These are phyloP conservation scores for Aradus depressus DNA, from an alignment of 2,888 invertebrate genomes.

Conservation along the genomic window DNA sequence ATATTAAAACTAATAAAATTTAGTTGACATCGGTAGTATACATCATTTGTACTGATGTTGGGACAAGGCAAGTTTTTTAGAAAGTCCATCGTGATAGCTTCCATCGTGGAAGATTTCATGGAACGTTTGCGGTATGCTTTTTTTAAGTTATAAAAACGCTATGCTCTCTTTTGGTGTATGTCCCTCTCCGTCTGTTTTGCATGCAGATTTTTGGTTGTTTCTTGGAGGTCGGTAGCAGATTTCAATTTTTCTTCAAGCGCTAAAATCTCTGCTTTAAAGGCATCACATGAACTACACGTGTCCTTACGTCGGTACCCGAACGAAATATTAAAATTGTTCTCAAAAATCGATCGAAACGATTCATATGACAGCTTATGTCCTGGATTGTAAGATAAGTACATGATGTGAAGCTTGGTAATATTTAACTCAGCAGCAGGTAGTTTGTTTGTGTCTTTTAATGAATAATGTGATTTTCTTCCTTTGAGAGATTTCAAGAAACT, in stretches of 20 bases:
- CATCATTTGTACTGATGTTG: too few relatives aligned
- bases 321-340: slow-evolving; percentile 21
- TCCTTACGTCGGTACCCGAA: slow-evolving; percentile 24
- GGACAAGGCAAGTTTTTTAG: slow-evolving; percentile 19
- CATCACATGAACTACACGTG: slow-evolving; percentile 21
- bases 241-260: not conserved
- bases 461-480: slow-evolving; percentile 20
- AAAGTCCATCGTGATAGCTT: slow-evolving; percentile 22
- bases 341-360: slow-evolving; percentile 21
- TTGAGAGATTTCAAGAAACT: slow-evolving; percentile 11
- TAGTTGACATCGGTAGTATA: too few relatives aligned
- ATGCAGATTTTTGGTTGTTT: too few relatives aligned
- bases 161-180: too few relatives aligned
- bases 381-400: slow-evolving; percentile 17
- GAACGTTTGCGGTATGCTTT: too few relatives aligned
- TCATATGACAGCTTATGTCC: slow-evolving; percentile 12
- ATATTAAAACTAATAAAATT: slow-evolving; percentile 17
- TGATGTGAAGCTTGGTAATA: slow-evolving; percentile 19
- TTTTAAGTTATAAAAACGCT: too few relatives aligned
- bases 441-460: slow-evolving; percentile 15
- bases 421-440: slow-evolving; percentile 22
- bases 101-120: too few relatives aligned
- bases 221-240: too few relatives aligned
- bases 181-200: too few relatives aligned
- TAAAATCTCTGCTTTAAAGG: slow-evolving; percentile 9